Evolutionary conservation across 2,113 vertebrate species (phyloP).

Genomic region (Odobenus rosmarus): DNA sequence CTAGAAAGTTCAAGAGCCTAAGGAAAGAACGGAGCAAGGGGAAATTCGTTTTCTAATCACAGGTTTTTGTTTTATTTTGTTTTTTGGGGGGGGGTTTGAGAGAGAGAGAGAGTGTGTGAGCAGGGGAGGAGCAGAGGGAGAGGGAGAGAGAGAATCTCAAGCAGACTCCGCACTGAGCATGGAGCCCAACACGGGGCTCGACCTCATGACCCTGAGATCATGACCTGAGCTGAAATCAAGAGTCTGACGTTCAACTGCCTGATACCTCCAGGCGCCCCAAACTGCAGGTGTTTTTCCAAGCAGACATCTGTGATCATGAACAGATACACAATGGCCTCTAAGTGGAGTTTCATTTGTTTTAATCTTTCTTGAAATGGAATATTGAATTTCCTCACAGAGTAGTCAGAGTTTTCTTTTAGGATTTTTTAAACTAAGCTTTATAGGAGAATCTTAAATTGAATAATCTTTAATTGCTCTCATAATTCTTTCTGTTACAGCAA

Average conservation of each 20-base stretch:
- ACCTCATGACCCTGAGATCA: neutral
- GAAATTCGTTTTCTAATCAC: slow-evolving; percentile 3
- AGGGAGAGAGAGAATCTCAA: neutral
- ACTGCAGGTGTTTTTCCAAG: neutral
- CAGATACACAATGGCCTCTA: neutral
- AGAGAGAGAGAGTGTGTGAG: neutral
- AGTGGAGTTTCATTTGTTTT: neutral
- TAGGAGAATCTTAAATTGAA: slow-evolving; percentile 43
- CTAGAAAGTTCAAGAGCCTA: neutral
- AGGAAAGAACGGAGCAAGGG: neutral
- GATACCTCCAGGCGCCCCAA: neutral
- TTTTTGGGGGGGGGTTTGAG: too few species aligned
- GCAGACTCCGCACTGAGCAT: neutral
- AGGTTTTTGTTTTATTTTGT: neutral
- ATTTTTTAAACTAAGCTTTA: slow-evolving; percentile 51
- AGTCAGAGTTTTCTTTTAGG: slow-evolving; percentile 14
- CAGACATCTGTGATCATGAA: neutral
- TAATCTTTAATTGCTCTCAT: slow-evolving; percentile 52
- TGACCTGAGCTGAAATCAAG: neutral
- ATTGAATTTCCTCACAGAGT: slow-evolving; percentile 13
- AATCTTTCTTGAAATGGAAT: slow-evolving; percentile 51
- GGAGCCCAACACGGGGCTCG: neutral
- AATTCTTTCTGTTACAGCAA: slow-evolving; percentile 39
- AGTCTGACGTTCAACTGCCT: neutral
- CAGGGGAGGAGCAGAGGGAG: neutral